Evolutionary conservation across 2,113 vertebrate species (phyloP).

Genomic region (Agapornis roseicollis): DNA sequence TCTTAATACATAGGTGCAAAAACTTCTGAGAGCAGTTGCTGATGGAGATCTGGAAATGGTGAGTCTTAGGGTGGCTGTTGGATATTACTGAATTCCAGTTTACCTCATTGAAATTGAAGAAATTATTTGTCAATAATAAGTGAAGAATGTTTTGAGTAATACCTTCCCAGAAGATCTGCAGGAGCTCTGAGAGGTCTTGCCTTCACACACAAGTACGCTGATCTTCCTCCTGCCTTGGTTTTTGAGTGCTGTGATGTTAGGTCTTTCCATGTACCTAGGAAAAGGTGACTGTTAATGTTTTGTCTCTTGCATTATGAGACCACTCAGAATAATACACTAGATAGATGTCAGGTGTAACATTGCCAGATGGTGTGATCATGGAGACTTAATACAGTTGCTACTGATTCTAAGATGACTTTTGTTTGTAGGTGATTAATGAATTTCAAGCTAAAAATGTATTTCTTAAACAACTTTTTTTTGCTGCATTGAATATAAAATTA

Average conservation of each 20-base stretch:
- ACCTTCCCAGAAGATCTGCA: background rate
- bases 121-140: background rate
- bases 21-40: conserved; percentile 90
- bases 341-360: background rate
- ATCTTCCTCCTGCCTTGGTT: background rate
- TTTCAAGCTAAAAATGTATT: background rate
- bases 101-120: background rate
- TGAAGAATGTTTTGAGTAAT: background rate
- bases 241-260: background rate
- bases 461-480: background rate
- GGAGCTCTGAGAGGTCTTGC: background rate
- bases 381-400: background rate
- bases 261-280: background rate
- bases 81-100: background rate
- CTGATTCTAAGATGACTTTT: background rate
- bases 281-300: background rate
- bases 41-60: conserved; percentile 97
- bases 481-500: background rate
- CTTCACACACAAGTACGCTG: background rate
- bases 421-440: background rate
- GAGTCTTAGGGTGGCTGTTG: conserved; percentile 50
- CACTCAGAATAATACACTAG: background rate
- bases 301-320: background rate
- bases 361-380: background rate
- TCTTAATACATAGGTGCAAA: conserved; percentile 85